phyloP scores from a whole-genome alignment of 2,888 invertebrate genomes.

The Eledone cirrhosa region DNA sequence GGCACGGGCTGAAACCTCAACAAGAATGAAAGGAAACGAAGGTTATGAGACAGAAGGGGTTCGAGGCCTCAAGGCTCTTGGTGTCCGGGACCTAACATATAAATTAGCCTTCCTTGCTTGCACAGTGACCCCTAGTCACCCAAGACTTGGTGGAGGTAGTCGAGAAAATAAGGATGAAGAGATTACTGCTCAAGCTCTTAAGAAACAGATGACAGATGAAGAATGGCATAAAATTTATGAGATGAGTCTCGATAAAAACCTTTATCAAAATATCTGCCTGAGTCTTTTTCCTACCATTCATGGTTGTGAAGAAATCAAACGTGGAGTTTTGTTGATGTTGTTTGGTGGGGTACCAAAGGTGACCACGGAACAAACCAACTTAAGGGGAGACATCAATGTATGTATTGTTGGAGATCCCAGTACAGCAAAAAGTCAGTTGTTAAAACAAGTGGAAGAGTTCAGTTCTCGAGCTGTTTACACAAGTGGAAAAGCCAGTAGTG shows the following conservation, averaged over 20 bases:
- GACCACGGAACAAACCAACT: slow-evolving; percentile 87
- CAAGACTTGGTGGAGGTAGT: slow-evolving; percentile 76
- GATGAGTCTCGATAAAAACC: slow-evolving; percentile 91
- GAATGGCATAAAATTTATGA: slow-evolving; percentile 92
- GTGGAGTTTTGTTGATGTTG: slow-evolving; percentile 87
- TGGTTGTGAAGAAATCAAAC: slow-evolving; percentile 94
- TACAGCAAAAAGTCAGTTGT: slow-evolving; percentile 96
- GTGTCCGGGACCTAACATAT: slow-evolving; percentile 85
- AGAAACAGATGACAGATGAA: slow-evolving; percentile 84
- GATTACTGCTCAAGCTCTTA: slow-evolving; percentile 89
- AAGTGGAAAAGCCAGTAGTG: slow-evolving; percentile 96
- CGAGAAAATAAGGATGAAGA: slow-evolving; percentile 86
- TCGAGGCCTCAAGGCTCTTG: slow-evolving; percentile 84
- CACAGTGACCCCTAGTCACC: slow-evolving; percentile 86
- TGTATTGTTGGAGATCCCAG: slow-evolving; percentile 99
- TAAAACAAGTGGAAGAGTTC: slow-evolving; percentile 88
- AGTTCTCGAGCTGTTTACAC: slow-evolving; percentile 97
- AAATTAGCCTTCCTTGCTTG: slow-evolving; percentile 94
- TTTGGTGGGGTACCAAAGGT: slow-evolving; percentile 97
- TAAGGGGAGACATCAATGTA: slow-evolving; percentile 96
- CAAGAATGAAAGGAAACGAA: slow-evolving; percentile 74
- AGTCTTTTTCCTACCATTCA: slow-evolving; percentile 96
- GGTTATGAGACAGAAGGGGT: slow-evolving; percentile 81
- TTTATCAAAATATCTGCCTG: slow-evolving; percentile 88
- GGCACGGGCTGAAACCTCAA: slow-evolving; percentile 82